Conservation (phyloP, 2,797 vertebrate genomes). For the Oreochromis grahami region DNA sequence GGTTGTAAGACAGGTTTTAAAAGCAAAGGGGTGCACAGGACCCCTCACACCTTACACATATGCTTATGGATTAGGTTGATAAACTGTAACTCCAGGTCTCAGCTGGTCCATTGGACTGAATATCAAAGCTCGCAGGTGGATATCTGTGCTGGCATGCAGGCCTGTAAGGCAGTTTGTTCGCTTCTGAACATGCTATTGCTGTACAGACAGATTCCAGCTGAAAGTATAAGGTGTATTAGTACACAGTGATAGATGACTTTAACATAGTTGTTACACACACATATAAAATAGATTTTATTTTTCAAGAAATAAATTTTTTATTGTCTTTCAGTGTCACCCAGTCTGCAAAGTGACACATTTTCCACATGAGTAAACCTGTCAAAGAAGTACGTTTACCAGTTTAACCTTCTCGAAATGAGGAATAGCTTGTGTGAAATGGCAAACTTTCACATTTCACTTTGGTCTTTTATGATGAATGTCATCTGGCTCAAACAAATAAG, state of each 20-base stretch:
- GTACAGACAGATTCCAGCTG: not conserved
- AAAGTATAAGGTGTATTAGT: not conserved
- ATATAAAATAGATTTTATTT: not conserved
- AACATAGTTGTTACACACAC: not conserved
- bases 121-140: conserved; percentile 39
- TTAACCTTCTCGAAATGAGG: not conserved
- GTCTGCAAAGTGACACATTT: fast-evolving
- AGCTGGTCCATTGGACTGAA: conserved; percentile 14
- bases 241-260: not conserved
- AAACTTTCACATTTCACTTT: not conserved
- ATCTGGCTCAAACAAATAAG: not conserved
- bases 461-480: not conserved
- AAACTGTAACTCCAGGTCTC: conserved; percentile 15
- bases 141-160: not conserved
- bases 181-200: not conserved
- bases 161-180: not conserved
- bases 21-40: not conserved
- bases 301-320: not conserved
- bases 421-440: not conserved
- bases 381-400: not conserved
- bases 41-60: not conserved
- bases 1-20: not conserved
- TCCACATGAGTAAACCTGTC: not conserved
- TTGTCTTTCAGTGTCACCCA: not conserved
- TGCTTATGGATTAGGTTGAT: conserved; percentile 28